Percentiles rank a stretch among this genome's conserved stretches.
Evolutionary conservation across 2,797 vertebrate genomes (phyloP).

Genomic region (Myoxocephalus aenaeus): DNA sequence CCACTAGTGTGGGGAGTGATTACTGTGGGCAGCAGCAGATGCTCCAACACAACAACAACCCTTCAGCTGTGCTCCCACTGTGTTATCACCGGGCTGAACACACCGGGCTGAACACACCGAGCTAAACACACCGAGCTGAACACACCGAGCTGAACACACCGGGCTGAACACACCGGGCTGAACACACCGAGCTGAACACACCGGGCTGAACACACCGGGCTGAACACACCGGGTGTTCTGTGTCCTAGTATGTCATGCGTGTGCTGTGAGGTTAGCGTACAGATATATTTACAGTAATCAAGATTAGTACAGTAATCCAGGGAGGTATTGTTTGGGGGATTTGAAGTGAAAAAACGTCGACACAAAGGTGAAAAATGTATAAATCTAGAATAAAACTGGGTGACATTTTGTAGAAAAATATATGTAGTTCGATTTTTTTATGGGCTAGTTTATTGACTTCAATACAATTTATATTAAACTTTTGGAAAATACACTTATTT

Average conservation of each 20-base stretch:
- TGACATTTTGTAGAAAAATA: too few species aligned
- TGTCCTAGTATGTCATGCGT: not conserved
- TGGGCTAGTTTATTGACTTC: too few species aligned
- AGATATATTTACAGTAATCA: not conserved
- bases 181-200: too few species aligned
- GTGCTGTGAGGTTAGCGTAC: not conserved
- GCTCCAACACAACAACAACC: slow-evolving; percentile 36
- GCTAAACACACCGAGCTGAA: too few species aligned
- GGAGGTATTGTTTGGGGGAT: not conserved
- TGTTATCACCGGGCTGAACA: slow-evolving; percentile 36
- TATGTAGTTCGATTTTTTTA: too few species aligned
- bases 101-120: not conserved
- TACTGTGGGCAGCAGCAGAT: slow-evolving; percentile 24
- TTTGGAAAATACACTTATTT: too few species aligned
- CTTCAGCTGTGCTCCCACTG: slow-evolving; percentile 14
- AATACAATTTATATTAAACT: too few species aligned
- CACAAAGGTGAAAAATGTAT: not conserved
- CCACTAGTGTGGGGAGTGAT: slow-evolving; percentile 13
- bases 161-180: too few species aligned
- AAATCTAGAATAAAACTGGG: not conserved
- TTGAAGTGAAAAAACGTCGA: not conserved
- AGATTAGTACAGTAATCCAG: not conserved
- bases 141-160: too few species aligned
- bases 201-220: not conserved
- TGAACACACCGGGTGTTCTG: slow-evolving; percentile 11